phyloP scores from a whole-genome alignment of 2,113 vertebrate species.

The Gnathonemus longibarbis region DNA sequence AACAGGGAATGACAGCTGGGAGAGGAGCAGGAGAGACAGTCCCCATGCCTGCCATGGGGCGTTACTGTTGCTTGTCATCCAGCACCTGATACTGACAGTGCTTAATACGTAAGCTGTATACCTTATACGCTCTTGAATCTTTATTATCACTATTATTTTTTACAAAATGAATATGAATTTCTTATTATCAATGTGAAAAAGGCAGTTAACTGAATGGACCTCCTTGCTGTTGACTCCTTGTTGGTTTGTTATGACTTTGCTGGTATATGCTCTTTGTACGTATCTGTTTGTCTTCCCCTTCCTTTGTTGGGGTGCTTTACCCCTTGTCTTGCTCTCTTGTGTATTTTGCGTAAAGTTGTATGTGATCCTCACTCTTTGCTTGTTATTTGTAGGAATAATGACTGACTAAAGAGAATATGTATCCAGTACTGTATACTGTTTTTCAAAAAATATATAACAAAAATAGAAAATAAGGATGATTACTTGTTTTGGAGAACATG shows the following conservation, averaged over 20 bases:
- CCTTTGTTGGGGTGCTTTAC: not conserved
- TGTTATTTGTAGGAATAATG: conserved; percentile 53
- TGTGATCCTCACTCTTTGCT: conserved; percentile 57
- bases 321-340: conserved; percentile 48
- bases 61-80: not conserved
- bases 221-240: conserved; percentile 25
- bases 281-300: conserved; percentile 29
- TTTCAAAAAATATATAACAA: conserved; percentile 43
- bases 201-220: conserved; percentile 24
- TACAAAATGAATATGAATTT: conserved; percentile 3
- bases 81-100: not conserved
- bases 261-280: conserved; percentile 43
- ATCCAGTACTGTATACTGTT: conserved; percentile 53
- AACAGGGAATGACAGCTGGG: not conserved
- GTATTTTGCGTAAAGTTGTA: conserved; percentile 48
- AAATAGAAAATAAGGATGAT: conserved; percentile 18
- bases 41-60: not conserved
- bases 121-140: not conserved
- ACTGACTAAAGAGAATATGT: conserved; percentile 47
- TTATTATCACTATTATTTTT: not conserved
- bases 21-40: not conserved
- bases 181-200: conserved; percentile 26
- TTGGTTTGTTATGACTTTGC: conserved; percentile 34
- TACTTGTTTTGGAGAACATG: conserved; percentile 51
- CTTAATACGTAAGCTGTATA: not conserved